Base-by-base conservation (phyloP, 2,797 vertebrate genomes). In the Heliangelus exortis region DNA sequence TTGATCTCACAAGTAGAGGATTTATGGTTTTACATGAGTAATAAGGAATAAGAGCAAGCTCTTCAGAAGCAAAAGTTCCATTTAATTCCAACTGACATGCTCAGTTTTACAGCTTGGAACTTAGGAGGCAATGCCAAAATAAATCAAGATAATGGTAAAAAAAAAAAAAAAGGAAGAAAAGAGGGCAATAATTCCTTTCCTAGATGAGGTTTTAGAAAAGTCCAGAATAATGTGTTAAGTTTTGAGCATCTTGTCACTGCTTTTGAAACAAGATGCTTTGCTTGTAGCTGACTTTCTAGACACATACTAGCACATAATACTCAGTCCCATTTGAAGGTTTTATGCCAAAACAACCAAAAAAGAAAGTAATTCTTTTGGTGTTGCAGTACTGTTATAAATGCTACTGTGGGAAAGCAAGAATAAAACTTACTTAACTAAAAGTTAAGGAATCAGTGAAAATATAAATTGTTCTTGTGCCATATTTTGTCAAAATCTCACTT, bases 21-120 rank as follows among this genome's bases (percentile, higher is more conserved):
- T 82, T 96, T 96, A 82, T 50, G 67, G 63, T 69, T 95, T 96
- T 96, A 59, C 87, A 51, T 89, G 53, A 59, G 41, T 90, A 71
- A 83, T 94, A 66, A 77, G 80, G 73, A 91, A 48, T 55, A 61
- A 91, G 68, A 80, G 15, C 75, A 81, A 31, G 21, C 23, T 84
- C 33, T 68, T 92, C 57, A 51, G 29, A 83, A 92, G 81, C 33
- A 77, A 11, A 87, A 87, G 74, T 95, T 89, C 18, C 10, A 2
- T 92, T 83, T 95, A 22, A 15, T 93, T 71, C 26, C 57, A 34
- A 8, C 36, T 83, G 68, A 26, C 6, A 3, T 45, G 58, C 41
- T 68, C 29, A 23, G 8, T 87, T 83, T 67, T 47, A 25, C 14
- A 61, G 15, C 45, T 79, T 10, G 6, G 29, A 89, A 66, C n/a